Conservation (phyloP, 53 echinoderm and acorn worm species). For the Hippasteria phrygiana region DNA sequence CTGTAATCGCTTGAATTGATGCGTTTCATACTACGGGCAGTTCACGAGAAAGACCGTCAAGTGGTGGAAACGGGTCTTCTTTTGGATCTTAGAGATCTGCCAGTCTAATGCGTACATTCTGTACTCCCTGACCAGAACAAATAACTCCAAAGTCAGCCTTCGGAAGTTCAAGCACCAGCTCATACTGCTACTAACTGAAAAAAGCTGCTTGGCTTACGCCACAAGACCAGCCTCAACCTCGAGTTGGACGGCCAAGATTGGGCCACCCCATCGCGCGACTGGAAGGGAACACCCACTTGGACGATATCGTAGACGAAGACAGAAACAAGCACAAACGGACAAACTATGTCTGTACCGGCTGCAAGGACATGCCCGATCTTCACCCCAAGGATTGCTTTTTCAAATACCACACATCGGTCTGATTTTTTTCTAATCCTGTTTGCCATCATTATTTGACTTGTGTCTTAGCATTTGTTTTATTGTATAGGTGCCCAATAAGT, state of each 20-base stretch:
- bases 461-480: too few species aligned
- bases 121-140: constrained; percentile 20
- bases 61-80: constrained; percentile 61
- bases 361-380: too few species aligned
- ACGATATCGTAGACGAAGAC: background rate
- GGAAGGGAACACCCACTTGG: constrained; percentile 43
- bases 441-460: too few species aligned
- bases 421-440: too few species aligned
- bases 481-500: too few species aligned
- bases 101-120: constrained; percentile 61
- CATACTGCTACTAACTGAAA: constrained; percentile 8
- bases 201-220: constrained; percentile 17
- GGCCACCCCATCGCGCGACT: background rate
- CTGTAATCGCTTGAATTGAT: constrained; percentile 43
- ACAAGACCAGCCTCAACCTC: background rate
- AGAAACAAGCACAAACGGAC: constrained; percentile 54
- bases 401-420: constrained; percentile 47
- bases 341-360: constrained; percentile 53
- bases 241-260: background rate
- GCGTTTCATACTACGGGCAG: constrained; percentile 63
- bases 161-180: constrained; percentile 54
- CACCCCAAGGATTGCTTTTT: constrained; percentile 61
- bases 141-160: constrained; percentile 23
- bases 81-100: constrained; percentile 64
- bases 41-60: constrained; percentile 48